Conservation (phyloP, 2,888 invertebrate species). For the Eilema griseolum region DNA sequence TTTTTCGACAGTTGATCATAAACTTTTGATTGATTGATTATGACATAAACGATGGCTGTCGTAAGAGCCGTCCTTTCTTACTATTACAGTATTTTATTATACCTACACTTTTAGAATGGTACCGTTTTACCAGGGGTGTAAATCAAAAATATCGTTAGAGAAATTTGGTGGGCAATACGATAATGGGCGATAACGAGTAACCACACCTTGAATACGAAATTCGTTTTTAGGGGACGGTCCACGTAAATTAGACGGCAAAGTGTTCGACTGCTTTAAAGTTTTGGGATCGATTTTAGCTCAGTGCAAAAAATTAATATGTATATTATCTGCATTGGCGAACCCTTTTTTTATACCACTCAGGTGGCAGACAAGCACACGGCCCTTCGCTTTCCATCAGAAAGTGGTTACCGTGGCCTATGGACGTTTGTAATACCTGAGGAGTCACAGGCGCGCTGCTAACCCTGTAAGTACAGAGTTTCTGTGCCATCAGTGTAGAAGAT, state of each 20-base stretch:
- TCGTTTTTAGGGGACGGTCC: background rate
- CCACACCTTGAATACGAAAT: background rate
- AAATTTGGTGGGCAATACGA: background rate
- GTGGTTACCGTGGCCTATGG: no score
- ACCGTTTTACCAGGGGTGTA: background rate
- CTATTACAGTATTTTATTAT: background rate
- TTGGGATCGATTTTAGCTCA: no score
- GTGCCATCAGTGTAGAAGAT: no score
- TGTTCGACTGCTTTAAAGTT: no score
- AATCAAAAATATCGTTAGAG: background rate
- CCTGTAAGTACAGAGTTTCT: no score
- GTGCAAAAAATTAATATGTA: no score
- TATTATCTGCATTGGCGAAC: no score
- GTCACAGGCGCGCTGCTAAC: no score
- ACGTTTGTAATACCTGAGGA: no score
- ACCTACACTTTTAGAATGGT: background rate
- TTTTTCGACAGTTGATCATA: background rate
- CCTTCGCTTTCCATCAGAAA: no score
- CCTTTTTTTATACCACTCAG: no score
- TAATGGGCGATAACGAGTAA: background rate
- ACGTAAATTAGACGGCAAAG: background rate
- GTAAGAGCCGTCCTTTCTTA: background rate
- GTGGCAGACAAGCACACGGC: no score
- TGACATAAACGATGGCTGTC: conserved; percentile 10
- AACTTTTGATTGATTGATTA: conserved; percentile 13